Conservation (phyloP, 2,797 vertebrate species). For the Alosa sapidissima region DNA sequence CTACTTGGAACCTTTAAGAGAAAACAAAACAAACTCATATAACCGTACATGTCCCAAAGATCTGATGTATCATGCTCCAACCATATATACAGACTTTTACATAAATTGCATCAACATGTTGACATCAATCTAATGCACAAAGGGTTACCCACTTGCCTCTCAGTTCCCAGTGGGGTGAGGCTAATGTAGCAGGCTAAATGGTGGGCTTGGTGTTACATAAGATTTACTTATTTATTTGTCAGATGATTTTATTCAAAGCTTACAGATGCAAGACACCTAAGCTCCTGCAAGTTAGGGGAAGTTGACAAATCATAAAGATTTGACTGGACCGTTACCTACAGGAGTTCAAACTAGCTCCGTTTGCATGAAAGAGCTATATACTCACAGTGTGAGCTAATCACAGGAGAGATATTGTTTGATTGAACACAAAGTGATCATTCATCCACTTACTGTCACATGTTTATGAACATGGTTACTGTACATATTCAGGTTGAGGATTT, state of each 20-base stretch:
- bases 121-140: not conserved
- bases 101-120: not conserved
- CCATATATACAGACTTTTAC: too few species aligned
- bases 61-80: too few species aligned
- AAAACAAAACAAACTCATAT: not conserved
- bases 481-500: not conserved
- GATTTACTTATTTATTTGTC: not conserved
- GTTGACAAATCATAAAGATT: too few species aligned
- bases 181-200: not conserved
- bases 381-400: too few species aligned
- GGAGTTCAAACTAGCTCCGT: too few species aligned
- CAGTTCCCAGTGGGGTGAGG: not conserved
- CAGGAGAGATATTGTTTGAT: too few species aligned
- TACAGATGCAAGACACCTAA: too few species aligned
- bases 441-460: not conserved
- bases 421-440: not conserved
- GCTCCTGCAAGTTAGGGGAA: too few species aligned
- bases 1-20: slow-evolving; percentile 27
- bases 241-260: too few species aligned
- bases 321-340: too few species aligned
- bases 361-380: too few species aligned
- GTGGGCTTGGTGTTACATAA: not conserved
- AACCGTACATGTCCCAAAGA: too few species aligned
- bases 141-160: not conserved
- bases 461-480: not conserved